Evolutionary conservation across 2,113 vertebrate genomes (phyloP), one percentile per base, ranked within the genome.

Genomic region (Nansenia antarctica): DNA sequence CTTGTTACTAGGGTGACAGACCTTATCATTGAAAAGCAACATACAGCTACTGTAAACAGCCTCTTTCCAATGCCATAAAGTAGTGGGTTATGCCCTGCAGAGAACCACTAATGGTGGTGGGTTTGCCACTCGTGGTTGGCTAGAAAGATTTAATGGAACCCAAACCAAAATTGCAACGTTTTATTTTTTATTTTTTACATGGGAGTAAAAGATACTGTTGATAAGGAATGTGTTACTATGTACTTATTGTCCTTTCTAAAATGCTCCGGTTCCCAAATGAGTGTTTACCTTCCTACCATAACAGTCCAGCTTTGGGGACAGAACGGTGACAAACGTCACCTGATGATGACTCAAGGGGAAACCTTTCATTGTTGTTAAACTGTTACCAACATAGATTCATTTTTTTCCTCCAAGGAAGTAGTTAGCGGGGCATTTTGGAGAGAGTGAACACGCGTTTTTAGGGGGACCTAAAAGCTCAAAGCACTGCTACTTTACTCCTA

Each of bases 51-150:
- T 88, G 82, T 81, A 71, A 62, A 47, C 62, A 65, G 32, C 67
- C 85, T 88, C 87, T 86, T 82, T 72, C 79, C 81, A 80, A 74
- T 77, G 70, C 79, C 86, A 89, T 90, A 90, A 90, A 90, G 86
- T 81, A 69, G 82, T 85, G 70, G 83, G 78, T 71, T 80, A 86
- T 83, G 81, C 86, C 88, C 79, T 75, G 65, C 73, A 83, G 83
- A 78, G 87, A 92, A 84, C 90, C 90, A 88, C 90, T 86, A 90
- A 92, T 85, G 79, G 84, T 74, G 81, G 82, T 82, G 81, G 76
- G 72, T 86, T 88, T 87, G 82, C 86, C 83, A 82, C 86, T 82
- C 88, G 84, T 85, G 88, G 88, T 87, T 85, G 70, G 82, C 73
- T 84, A 59, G 78, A 81, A 83, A 81, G 82, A 89, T 89, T 86